These are phyloP conservation scores for Peromyscus aztecus DNA, from an alignment of 2,797 vertebrate species.

Conservation along the genomic window DNA sequence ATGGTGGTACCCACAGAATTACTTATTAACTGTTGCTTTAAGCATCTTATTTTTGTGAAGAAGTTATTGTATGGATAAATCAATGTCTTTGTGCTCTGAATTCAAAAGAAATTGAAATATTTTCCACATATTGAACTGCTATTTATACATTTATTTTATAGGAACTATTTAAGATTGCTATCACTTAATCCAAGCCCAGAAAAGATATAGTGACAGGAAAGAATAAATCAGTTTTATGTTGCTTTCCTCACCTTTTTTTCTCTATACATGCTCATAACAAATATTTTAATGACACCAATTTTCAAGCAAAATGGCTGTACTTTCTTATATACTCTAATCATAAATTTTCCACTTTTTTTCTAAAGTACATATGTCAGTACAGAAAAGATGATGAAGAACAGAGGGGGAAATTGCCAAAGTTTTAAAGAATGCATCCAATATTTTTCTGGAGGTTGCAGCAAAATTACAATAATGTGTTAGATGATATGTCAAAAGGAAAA, in stretches of 20 bases:
- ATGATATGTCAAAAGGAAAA: background rate
- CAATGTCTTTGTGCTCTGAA: constrained; percentile 31
- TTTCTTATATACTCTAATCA: background rate
- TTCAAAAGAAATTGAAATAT: constrained; percentile 24
- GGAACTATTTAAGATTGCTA: background rate
- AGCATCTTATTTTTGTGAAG: constrained; percentile 16
- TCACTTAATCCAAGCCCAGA: background rate
- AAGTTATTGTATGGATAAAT: constrained; percentile 50
- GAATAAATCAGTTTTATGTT: constrained; percentile 4
- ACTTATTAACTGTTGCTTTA: constrained; percentile 44
- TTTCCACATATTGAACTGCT: background rate
- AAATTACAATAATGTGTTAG: background rate
- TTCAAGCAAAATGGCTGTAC: background rate
- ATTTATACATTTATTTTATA: constrained; percentile 25
- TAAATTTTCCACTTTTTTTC: background rate
- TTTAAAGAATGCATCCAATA: background rate
- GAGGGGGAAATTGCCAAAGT: background rate
- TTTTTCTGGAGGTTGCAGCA: background rate
- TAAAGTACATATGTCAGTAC: background rate
- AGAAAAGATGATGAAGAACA: background rate
- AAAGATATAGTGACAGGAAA: background rate
- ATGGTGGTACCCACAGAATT: constrained; percentile 11
- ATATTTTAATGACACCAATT: background rate
- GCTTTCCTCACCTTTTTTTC: background rate
- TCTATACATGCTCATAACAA: background rate